phyloP scores from a whole-genome alignment of 30 jellyfish, hydroid and myxozoan species.

The Turritopsis dohrnii region DNA sequence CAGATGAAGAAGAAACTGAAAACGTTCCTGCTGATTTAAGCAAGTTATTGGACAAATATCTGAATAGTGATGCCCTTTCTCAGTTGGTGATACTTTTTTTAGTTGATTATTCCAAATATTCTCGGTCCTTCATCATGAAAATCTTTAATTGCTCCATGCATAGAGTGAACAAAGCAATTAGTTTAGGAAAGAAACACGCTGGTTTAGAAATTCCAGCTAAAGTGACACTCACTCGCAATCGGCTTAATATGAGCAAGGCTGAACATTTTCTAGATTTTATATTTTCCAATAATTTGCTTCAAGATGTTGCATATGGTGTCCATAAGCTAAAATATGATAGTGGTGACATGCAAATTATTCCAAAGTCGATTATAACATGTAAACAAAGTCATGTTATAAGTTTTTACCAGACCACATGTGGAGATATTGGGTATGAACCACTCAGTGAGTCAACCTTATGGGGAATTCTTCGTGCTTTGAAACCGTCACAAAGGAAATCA shows the following conservation, averaged over 20 bases:
- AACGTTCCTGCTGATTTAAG: background rate
- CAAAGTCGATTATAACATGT: no score
- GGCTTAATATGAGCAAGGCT: background rate
- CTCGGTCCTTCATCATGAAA: background rate
- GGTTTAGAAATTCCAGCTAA: background rate
- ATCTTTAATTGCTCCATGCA: background rate
- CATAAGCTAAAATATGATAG: no score
- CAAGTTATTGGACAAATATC: no score
- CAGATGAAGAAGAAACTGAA: background rate
- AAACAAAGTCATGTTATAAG: no score
- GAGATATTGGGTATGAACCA: no score
- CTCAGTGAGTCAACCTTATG: no score
- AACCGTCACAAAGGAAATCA: no score
- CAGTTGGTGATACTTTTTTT: no score
- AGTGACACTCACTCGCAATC: background rate
- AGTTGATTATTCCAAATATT: background rate
- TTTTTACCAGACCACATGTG: no score
- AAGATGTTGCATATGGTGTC: background rate
- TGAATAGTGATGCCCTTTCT: no score
- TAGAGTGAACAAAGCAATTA: background rate
- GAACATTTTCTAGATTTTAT: constrained; percentile 18
- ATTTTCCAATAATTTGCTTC: background rate
- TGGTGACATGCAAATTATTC: no score
- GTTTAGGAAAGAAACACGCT: background rate
- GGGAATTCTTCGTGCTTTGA: no score